Conservation (phyloP, 1,140 invertebrate species). For the Drosophila burlai region DNA sequence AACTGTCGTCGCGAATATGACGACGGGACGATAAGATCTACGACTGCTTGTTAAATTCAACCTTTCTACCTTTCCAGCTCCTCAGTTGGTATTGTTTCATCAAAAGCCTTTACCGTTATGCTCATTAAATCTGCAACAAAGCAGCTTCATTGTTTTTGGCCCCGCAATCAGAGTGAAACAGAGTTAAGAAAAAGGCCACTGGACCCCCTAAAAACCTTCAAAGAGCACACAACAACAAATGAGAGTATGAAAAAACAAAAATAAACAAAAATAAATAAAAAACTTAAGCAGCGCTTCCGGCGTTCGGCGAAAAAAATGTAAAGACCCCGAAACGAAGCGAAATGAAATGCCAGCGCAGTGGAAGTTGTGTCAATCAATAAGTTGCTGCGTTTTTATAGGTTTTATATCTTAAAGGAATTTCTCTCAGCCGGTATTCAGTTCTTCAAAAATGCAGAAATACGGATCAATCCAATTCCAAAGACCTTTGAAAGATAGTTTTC, state of each 20-base stretch:
- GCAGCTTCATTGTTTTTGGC: constrained; percentile 58
- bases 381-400: constrained; percentile 53
- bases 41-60: constrained; percentile 75
- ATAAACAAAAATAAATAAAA: constrained; percentile 35
- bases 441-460: too few relatives aligned
- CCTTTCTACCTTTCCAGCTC: constrained; percentile 23
- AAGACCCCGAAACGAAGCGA: constrained; percentile 36
- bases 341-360: constrained; percentile 65
- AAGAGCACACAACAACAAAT: constrained; percentile 24
- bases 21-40: constrained; percentile 77
- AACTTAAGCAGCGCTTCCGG: constrained; percentile 75
- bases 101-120: constrained; percentile 82
- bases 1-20: constrained; percentile 74
- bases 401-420: neutral
- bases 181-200: constrained; percentile 45
- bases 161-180: constrained; percentile 62
- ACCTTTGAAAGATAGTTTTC: too few relatives aligned
- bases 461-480: too few relatives aligned
- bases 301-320: constrained; percentile 74
- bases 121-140: constrained; percentile 79
- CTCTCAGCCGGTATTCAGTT: too few relatives aligned
- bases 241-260: neutral
- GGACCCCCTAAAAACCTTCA: constrained; percentile 29
- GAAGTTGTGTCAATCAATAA: constrained; percentile 85
- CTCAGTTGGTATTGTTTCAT: constrained; percentile 77